These are phyloP conservation scores for Aplysia californica DNA, from an alignment of 1,140 invertebrate genomes.

Conservation along the genomic window DNA sequence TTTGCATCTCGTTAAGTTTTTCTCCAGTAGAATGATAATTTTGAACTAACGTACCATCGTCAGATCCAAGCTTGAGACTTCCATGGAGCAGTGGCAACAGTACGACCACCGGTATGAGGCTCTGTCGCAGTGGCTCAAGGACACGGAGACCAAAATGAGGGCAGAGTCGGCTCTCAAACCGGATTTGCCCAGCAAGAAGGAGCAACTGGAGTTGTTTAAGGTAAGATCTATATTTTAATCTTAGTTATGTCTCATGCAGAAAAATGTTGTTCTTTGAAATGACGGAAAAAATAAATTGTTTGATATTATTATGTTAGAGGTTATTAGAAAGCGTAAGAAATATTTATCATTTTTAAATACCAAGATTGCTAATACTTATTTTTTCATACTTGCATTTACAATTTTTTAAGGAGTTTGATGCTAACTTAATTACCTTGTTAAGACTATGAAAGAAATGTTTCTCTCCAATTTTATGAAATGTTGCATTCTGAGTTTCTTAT, in stretches of 20 bases:
- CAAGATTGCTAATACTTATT: too few species aligned
- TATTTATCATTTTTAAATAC: too few species aligned
- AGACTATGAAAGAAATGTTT: too few species aligned
- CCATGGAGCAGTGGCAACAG: slow-evolving; percentile 82
- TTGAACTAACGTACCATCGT: too few species aligned
- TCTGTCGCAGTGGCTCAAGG: slow-evolving; percentile 86
- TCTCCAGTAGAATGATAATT: too few species aligned
- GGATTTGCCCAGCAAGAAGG: slow-evolving; percentile 76
- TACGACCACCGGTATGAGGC: slow-evolving; percentile 84
- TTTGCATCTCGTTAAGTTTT: too few species aligned
- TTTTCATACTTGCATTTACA: too few species aligned
- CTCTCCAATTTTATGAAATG: too few species aligned
- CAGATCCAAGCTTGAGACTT: slow-evolving; percentile 74
- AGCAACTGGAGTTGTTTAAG: slow-evolving; percentile 75
- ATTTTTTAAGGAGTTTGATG: too few species aligned
- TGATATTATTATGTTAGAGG: not conserved
- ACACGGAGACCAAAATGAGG: slow-evolving; percentile 83
- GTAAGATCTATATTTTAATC: slow-evolving; percentile 36
- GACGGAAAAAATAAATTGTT: not conserved
- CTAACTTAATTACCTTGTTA: too few species aligned
- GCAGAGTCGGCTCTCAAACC: slow-evolving; percentile 74
- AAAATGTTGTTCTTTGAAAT: not conserved
- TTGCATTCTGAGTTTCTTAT: too few species aligned
- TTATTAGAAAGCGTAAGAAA: too few species aligned
- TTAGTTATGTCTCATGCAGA: not conserved